Conservation (phyloP, 2,888 invertebrate genomes). For the Drosophila siamana region DNA sequence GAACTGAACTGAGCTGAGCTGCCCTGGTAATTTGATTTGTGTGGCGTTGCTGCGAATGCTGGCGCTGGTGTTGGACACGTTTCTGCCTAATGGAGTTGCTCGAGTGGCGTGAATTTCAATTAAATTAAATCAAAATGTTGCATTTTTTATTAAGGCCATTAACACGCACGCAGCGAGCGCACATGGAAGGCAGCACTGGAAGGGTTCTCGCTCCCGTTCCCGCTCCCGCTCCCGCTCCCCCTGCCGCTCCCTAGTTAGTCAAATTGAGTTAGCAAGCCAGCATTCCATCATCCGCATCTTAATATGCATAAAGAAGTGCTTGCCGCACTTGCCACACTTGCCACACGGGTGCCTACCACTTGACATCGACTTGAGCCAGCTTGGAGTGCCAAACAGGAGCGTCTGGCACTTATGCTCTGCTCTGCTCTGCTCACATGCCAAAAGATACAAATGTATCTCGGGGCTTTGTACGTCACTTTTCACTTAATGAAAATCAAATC, state of each 20-base stretch:
- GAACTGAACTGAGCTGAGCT: background rate
- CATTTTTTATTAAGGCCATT: constrained; percentile 82
- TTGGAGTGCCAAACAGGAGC: constrained; percentile 47
- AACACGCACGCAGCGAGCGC: constrained; percentile 49
- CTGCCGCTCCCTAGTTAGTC: constrained; percentile 52
- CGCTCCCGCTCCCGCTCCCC: constrained; percentile 5
- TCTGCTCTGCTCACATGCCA: no score
- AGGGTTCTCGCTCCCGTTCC: constrained; percentile 48
- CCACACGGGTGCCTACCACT: constrained; percentile 62
- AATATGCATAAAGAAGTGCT: constrained; percentile 76
- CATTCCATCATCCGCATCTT: constrained; percentile 53
- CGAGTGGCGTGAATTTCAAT: constrained; percentile 84
- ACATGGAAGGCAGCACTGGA: constrained; percentile 40
- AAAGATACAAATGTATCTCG: constrained; percentile 31
- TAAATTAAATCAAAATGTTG: constrained; percentile 83
- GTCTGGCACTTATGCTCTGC: no score
- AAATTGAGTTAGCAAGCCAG: constrained; percentile 72
- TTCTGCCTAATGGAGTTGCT: constrained; percentile 84
- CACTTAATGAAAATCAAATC: constrained; percentile 59
- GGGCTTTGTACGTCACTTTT: constrained; percentile 11
- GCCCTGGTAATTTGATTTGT: constrained; percentile 79
- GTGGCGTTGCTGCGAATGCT: constrained; percentile 45
- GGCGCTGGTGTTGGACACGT: constrained; percentile 78
- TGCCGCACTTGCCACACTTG: background rate
- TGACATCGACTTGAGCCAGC: constrained; percentile 44